Evolutionary conservation across 2,888 invertebrate genomes (phyloP).

Genomic region (Mimachlamys varia): DNA sequence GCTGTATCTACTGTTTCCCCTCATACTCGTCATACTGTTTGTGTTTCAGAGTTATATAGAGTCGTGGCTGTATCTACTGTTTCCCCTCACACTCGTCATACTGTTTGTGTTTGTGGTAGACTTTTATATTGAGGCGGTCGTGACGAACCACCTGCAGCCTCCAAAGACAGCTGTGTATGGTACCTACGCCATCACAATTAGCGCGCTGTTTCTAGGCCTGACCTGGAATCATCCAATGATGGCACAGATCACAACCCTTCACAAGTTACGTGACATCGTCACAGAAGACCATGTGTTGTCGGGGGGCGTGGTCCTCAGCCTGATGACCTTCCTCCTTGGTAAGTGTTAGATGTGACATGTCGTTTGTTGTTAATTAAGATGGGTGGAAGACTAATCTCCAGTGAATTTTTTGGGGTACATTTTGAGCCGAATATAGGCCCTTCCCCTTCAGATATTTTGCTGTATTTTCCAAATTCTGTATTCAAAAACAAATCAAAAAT

Average conservation of each 20-base stretch:
- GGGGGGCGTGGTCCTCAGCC: constrained; percentile 82
- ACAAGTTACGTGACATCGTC: constrained; percentile 72
- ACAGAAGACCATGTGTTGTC: constrained; percentile 81
- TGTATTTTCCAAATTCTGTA: too few relatives aligned
- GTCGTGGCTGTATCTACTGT: constrained; percentile 75
- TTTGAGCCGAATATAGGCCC: too few relatives aligned
- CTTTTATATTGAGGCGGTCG: constrained; percentile 82
- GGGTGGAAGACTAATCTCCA: neutral
- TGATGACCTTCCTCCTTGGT: constrained; percentile 82
- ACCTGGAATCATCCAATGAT: constrained; percentile 80
- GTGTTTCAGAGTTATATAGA: constrained; percentile 69
- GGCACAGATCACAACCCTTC: constrained; percentile 72
- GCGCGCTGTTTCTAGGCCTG: constrained; percentile 78
- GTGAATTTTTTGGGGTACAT: too few relatives aligned
- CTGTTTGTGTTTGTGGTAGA: constrained; percentile 82
- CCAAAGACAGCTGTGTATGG: constrained; percentile 79
- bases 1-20: constrained; percentile 75
- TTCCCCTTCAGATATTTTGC: too few relatives aligned
- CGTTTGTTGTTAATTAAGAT: neutral
- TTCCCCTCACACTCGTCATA: constrained; percentile 79
- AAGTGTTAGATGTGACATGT: constrained; percentile 53
- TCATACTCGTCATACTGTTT: constrained; percentile 76
- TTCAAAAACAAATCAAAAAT: too few relatives aligned
- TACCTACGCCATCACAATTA: constrained; percentile 80
- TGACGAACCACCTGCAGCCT: constrained; percentile 78